Base-by-base conservation (phyloP, 2,113 vertebrate species). In the Chiloscyllium plagiosum region DNA sequence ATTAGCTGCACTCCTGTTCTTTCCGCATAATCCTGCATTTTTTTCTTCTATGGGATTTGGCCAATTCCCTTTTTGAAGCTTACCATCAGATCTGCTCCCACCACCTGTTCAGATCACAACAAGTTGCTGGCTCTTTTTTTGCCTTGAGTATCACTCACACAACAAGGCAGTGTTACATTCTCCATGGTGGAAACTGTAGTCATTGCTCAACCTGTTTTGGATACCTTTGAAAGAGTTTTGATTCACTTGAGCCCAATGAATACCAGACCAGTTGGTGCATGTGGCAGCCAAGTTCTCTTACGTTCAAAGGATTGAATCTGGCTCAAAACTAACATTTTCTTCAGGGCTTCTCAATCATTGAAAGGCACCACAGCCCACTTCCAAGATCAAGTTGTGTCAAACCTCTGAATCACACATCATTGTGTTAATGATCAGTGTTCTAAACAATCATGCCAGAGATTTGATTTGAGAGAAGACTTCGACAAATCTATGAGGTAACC, bases 191-290 rank as follows among this genome's bases (percentile, higher is more conserved):
- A 66, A 93, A 93, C 66, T 61, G 56, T 29, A 92, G 56, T 92
- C 56, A 37, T 22, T 61, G 61, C 8, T 66, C 15, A 93, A 93
- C 89, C 17, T 68, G 61, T 66, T 19, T 93, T 66, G 89, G 89
- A 37, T 20, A 37, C 17, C 37, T 93, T 90, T 93, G 65, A n/a
- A 93, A 68, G 13, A 37, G 33, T 61, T 92, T 92, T 3, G 6
- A 92, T 65, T 92, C 87, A 92, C 33, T 65, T 68, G 89, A 93
- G 17, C 61, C 29, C n/a, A 93, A 93, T 93, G 37, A 93, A 66
- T 93, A 93, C 17, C 61, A 66, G 89, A 68, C 56, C 56, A 68
- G 56, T 93, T 93, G 29, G 33, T 83, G 78, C 15, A 83, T 37
- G 78, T 83, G n/a, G 78, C 78, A 83, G 78, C 78, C 78, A 83